A percentile compares a stretch with the other conserved stretches of the same genome.
Evolutionary conservation across 2,797 vertebrate species (phyloP).

Genomic region (Peromyscus attwateri): DNA sequence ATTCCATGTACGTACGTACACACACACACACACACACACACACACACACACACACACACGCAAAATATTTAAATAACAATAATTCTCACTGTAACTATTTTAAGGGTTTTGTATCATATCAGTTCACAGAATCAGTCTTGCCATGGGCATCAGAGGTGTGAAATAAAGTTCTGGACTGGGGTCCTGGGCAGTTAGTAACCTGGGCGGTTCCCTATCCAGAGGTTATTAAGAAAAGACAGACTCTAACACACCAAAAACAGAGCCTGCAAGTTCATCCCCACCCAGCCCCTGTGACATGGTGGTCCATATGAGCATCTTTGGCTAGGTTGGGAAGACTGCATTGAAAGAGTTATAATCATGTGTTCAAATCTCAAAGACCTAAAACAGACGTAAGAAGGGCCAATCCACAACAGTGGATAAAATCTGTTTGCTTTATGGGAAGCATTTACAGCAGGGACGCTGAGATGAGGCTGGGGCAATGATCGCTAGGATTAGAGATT

Average conservation of each 20-base stretch:
- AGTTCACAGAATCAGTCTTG: conserved; percentile 37
- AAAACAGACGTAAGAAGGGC: background rate
- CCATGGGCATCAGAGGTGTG: background rate
- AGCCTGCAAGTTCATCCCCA: background rate
- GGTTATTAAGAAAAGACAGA: background rate
- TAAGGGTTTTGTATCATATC: background rate
- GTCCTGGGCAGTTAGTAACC: background rate
- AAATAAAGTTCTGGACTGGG: background rate
- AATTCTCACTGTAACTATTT: background rate
- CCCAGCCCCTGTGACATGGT: background rate
- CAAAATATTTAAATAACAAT: background rate
- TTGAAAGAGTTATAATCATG: background rate
- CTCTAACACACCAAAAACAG: background rate
- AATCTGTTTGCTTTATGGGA: background rate
- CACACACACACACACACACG: no score
- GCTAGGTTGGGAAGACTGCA: background rate
- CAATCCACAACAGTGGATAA: background rate
- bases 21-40: background rate
- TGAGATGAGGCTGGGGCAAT: background rate
- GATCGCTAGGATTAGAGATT: background rate
- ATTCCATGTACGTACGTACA: no score
- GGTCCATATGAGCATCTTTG: background rate
- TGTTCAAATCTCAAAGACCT: background rate
- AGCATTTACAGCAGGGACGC: background rate
- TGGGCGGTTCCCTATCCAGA: background rate